Base-by-base conservation (phyloP, 2,113 vertebrate genomes). In the Murina feae region DNA sequence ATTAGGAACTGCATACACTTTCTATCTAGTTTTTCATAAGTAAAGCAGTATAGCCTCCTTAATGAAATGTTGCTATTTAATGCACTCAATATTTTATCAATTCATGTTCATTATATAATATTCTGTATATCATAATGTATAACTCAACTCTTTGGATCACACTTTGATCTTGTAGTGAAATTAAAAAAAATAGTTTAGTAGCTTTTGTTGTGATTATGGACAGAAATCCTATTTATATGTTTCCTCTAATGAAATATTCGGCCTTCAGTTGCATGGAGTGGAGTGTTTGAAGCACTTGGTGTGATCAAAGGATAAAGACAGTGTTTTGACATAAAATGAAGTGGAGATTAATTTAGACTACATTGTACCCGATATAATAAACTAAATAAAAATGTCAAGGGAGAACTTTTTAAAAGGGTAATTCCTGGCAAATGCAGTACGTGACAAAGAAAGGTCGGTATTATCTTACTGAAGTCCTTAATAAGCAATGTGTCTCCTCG, bases 341-440 rank as follows among this genome's bases (percentile, higher is more conserved):
- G 14, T 87, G 47, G n/a, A 30, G 44, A 79, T 88, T 80, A 94
- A 85, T 85, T 95, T 68, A 82, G 35, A 88, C 47, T 66, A 82
- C 32, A 49, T 0, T 82, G 18, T 63, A 83, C n/a, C 81, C 1
- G 6, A 13, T 87, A 82, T 51, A 90, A 82, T 51, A 90, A 80
- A 66, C 21, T 49, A 60, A 75, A 81, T 88, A 88, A 92, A 82
- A 89, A 69, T 39, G 21, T 14, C 35, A 69, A 39, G 53, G 42
- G 69, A 37, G 51, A 78, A 68, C 80, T 69, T 79, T 80, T 92
- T 89, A 37, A 89, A 83, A 84, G 42, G 30, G 51, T 23, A 78
- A 83, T 89, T 92, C 84, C 78, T 89, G 55, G 82, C 51, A 88
- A 92, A 63, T 37, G 42, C 4, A 92, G 42, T 42, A 47, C 4